phyloP scores from a whole-genome alignment of 1,140 invertebrate species.

The Akabosia matsudoensis region DNA sequence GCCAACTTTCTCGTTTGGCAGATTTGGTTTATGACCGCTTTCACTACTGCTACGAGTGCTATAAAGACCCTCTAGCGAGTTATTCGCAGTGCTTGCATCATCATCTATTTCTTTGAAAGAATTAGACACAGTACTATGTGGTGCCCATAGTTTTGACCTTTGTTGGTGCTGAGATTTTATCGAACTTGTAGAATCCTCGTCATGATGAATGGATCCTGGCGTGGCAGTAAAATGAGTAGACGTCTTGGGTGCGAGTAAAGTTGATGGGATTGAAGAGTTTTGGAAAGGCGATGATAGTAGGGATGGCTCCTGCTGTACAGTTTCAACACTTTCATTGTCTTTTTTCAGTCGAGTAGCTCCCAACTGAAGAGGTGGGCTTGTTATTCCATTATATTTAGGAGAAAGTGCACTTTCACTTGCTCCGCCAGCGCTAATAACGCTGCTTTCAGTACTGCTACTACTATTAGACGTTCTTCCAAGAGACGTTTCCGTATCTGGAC shows the following conservation, averaged over 20 bases:
- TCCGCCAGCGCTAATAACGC: not conserved
- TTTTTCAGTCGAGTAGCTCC: conserved; percentile 10
- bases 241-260: not conserved
- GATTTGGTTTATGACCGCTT: not conserved
- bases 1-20: conserved; percentile 1
- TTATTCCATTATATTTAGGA: not conserved
- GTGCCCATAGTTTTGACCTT: conserved; percentile 37
- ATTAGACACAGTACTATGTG: conserved; percentile 31
- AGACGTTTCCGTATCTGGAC: not conserved
- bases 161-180: conserved; percentile 5
- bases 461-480: not conserved
- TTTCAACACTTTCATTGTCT: conserved; percentile 3
- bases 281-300: not conserved
- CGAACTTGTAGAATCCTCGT: not conserved
- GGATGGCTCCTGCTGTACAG: not conserved
- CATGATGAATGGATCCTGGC: not conserved
- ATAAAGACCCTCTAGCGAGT: not conserved
- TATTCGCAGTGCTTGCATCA: not conserved
- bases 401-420: not conserved
- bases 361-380: not conserved
- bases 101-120: conserved; percentile 29
- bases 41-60: not conserved
- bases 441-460: not conserved
- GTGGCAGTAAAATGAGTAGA: not conserved
- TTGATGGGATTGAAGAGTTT: not conserved